Evolutionary conservation across 2,113 vertebrate genomes (phyloP).

Genomic region (Pterocles gutturalis): DNA sequence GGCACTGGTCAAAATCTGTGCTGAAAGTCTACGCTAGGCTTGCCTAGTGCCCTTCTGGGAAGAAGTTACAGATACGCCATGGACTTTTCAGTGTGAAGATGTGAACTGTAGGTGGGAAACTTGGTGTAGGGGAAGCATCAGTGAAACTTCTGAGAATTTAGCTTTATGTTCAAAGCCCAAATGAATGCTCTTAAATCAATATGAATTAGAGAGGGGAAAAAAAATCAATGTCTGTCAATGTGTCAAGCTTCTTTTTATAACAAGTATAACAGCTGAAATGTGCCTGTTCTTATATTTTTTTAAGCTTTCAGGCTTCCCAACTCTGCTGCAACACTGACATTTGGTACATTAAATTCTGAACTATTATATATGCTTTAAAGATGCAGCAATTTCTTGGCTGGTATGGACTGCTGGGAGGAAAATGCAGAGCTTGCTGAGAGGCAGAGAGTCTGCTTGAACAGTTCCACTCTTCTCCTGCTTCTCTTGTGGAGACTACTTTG

Average conservation of each 20-base stretch:
- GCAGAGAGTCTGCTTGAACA: neutral
- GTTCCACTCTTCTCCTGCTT: neutral
- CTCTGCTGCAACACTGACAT: neutral
- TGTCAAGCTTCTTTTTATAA: neutral
- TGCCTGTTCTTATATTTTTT: neutral
- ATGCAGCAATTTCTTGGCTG: neutral
- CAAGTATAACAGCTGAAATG: neutral
- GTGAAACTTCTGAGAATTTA: neutral
- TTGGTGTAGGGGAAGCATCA: neutral
- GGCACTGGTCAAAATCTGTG: neutral
- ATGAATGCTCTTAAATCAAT: neutral
- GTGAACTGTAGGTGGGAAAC: neutral
- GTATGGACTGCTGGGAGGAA: neutral
- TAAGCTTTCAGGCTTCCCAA: neutral
- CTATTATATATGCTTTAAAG: neutral
- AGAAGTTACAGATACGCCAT: neutral
- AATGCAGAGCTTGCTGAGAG: neutral
- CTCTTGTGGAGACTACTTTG: neutral
- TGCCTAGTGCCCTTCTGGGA: neutral
- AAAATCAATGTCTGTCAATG: neutral
- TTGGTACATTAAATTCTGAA: neutral
- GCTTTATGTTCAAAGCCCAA: constrained; percentile 3
- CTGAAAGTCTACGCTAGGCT: neutral
- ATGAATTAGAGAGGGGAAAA: neutral
- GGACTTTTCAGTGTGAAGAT: neutral